Evolutionary conservation across 2,888 invertebrate species (phyloP).

Genomic region (Ectropis crepuscularia): DNA sequence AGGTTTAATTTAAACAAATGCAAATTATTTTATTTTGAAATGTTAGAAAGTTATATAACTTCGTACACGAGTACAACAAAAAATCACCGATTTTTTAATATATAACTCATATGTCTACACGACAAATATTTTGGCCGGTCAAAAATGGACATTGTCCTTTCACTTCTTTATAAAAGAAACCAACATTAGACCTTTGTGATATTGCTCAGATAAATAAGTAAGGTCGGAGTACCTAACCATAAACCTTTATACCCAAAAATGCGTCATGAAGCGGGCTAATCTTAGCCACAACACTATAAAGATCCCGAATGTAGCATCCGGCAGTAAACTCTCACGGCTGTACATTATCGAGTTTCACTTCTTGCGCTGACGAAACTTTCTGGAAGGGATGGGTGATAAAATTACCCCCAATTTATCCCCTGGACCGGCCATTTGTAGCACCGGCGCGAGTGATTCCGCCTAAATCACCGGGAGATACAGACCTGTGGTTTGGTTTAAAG

Average conservation of each 20-base stretch:
- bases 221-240: background rate
- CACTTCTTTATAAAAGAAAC: too few relatives aligned
- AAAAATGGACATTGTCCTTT: too few relatives aligned
- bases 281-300: slow-evolving; percentile 20
- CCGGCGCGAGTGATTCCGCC: slow-evolving; percentile 60
- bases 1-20: too few relatives aligned
- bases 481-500: slow-evolving; percentile 34
- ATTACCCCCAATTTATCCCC: slow-evolving; percentile 70
- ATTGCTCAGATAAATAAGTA: too few relatives aligned
- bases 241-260: slow-evolving; percentile 19
- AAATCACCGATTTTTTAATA: too few relatives aligned
- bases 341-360: slow-evolving; percentile 53
- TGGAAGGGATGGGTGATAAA: slow-evolving; percentile 66
- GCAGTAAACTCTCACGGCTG: slow-evolving; percentile 35
- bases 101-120: too few relatives aligned
- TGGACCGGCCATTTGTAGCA: slow-evolving; percentile 67
- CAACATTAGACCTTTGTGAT: too few relatives aligned
- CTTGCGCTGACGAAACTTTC: slow-evolving; percentile 50
- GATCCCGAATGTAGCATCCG: slow-evolving; percentile 36
- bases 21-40: too few relatives aligned
- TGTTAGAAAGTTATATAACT: too few relatives aligned
- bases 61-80: too few relatives aligned
- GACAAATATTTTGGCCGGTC: too few relatives aligned
- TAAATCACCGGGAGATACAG: slow-evolving; percentile 42
- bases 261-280: slow-evolving; percentile 15